Conservation (phyloP, 2,113 vertebrate species). For the Sialia sialis region DNA sequence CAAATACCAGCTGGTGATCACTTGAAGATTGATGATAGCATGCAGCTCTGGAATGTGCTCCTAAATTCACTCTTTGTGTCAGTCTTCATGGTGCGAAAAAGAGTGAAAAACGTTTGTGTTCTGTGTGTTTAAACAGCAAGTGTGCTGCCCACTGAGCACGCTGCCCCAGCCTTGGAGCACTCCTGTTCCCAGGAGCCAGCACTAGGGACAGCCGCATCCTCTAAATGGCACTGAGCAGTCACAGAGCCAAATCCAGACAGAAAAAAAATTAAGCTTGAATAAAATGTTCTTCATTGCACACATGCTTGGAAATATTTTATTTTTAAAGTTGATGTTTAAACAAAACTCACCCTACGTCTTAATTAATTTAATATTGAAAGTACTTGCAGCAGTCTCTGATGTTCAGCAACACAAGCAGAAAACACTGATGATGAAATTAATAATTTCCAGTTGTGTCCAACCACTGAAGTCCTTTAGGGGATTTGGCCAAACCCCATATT, state of each 20-base stretch:
- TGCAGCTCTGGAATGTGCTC: conserved; percentile 52
- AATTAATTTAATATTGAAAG: background rate
- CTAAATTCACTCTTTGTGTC: conserved; percentile 57
- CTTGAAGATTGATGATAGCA: conserved; percentile 52
- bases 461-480: background rate
- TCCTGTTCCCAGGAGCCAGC: background rate
- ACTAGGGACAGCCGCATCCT: background rate
- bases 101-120: conserved; percentile 1
- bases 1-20: conserved; percentile 46
- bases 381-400: background rate
- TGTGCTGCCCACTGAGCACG: background rate
- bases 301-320: background rate
- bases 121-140: conserved; percentile 22
- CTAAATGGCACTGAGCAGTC: background rate
- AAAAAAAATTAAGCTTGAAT: background rate
- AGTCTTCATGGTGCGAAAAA: background rate
- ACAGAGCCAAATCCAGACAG: background rate
- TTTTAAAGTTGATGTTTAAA: background rate
- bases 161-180: accelerated
- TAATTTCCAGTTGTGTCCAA: background rate
- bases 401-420: background rate
- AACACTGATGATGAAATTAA: background rate
- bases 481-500: background rate
- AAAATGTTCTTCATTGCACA: background rate
- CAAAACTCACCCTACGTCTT: background rate